Conservation (phyloP, 1,140 invertebrate species). For the Bombus sibiricus region DNA sequence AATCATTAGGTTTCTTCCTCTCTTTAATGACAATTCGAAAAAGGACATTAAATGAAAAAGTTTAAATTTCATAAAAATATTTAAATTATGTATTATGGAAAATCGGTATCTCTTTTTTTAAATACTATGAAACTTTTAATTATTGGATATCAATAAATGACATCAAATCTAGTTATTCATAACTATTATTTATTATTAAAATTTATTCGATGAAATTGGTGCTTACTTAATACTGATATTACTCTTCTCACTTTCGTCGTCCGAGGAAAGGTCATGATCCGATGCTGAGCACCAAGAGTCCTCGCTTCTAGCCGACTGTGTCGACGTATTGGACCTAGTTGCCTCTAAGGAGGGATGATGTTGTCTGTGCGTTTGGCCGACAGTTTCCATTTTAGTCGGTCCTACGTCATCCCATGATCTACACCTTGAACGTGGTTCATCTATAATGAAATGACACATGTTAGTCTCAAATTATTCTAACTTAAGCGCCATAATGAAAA, state of each 20-base stretch:
- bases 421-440: slow-evolving; percentile 84
- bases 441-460: slow-evolving; percentile 72
- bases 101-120: background rate
- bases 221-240: slow-evolving; percentile 84
- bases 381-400: slow-evolving; percentile 79
- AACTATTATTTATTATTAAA: background rate
- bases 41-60: background rate
- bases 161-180: too few species aligned
- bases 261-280: slow-evolving; percentile 85
- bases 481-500: background rate
- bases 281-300: slow-evolving; percentile 85
- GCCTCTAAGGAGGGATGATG: slow-evolving; percentile 77
- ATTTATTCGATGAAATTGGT: background rate
- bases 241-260: slow-evolving; percentile 85
- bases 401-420: slow-evolving; percentile 85
- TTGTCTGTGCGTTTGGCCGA: slow-evolving; percentile 72
- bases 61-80: background rate
- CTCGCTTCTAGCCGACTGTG: slow-evolving; percentile 83
- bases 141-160: background rate
- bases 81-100: background rate
- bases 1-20: background rate
- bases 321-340: slow-evolving; percentile 78
- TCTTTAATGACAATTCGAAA: background rate
- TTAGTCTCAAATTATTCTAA: background rate
- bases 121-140: background rate